phyloP scores from a whole-genome alignment of 2,888 invertebrate genomes.

The Himalopsyche japonica region DNA sequence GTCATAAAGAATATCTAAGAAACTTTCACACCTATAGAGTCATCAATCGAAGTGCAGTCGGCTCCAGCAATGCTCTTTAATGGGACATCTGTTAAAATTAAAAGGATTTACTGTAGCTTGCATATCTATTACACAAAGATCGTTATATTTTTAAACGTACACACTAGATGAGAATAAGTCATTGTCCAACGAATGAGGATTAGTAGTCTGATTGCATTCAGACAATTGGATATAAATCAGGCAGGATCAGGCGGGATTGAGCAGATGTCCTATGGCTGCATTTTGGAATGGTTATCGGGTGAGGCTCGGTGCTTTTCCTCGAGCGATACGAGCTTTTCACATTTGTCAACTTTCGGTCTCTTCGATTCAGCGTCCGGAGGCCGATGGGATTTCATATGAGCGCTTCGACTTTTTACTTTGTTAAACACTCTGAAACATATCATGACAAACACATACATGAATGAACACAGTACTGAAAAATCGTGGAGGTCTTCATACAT shows the following conservation, averaged over 20 bases:
- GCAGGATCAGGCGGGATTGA: slow-evolving; percentile 22
- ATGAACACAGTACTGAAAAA: not conserved
- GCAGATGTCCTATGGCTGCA: slow-evolving; percentile 43
- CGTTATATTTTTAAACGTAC: slow-evolving; percentile 3
- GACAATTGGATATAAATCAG: slow-evolving; percentile 25
- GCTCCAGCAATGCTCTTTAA: slow-evolving; percentile 31
- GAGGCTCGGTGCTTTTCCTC: slow-evolving; percentile 56
- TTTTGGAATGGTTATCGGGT: slow-evolving; percentile 54
- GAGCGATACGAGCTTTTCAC: slow-evolving; percentile 59
- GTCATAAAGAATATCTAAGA: not conserved
- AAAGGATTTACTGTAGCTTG: slow-evolving; percentile 1
- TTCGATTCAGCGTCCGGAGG: slow-evolving; percentile 82
- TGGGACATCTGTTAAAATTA: slow-evolving; percentile 31
- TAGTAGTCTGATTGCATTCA: slow-evolving; percentile 6
- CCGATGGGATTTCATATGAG: slow-evolving; percentile 99
- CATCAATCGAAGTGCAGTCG: slow-evolving; percentile 28
- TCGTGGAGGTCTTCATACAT: not conserved
- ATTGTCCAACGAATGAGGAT: not conserved
- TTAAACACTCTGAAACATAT: slow-evolving; percentile 85
- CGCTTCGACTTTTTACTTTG: slow-evolving; percentile 98
- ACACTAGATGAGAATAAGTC: slow-evolving; percentile 3
- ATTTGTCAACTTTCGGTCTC: slow-evolving; percentile 66
- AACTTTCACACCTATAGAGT: not conserved
- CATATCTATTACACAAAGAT: not conserved
- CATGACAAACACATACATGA: slow-evolving; percentile 21